Evolutionary conservation across 2,113 vertebrate genomes (phyloP).

Genomic region (Tachysurus vachellii): DNA sequence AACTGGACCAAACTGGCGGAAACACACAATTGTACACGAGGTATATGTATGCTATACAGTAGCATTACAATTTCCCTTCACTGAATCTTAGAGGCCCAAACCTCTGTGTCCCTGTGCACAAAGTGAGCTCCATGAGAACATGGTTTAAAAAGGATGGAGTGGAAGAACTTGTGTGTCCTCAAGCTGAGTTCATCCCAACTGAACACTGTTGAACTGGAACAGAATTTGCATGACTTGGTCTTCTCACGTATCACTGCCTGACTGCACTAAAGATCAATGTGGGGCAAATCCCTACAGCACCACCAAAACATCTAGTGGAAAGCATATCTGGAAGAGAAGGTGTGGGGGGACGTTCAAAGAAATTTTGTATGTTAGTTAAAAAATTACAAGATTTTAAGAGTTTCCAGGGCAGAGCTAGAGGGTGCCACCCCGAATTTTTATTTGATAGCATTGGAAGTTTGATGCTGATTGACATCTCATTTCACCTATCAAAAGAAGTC

Average conservation of each 20-base stretch:
- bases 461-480: too few species aligned
- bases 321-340: not conserved
- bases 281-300: not conserved
- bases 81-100: not conserved
- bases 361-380: not conserved
- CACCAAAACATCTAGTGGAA: not conserved
- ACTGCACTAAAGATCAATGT: not conserved
- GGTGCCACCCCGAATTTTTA: too few species aligned
- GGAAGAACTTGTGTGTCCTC: not conserved
- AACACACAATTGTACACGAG: not conserved
- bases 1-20: not conserved
- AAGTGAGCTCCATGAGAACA: not conserved
- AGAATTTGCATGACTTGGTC: not conserved
- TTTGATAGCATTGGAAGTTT: too few species aligned
- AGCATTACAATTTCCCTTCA: not conserved
- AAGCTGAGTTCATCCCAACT: not conserved
- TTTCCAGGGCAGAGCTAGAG: not conserved
- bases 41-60: not conserved
- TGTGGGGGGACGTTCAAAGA: not conserved
- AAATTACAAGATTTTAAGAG: not conserved
- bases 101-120: not conserved
- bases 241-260: not conserved
- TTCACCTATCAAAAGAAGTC: too few species aligned
- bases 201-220: not conserved
- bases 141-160: not conserved